Evolutionary conservation across 2,888 invertebrate genomes (phyloP), one percentile per base, ranked within the genome.

Genomic region (Agrochola circellaris): DNA sequence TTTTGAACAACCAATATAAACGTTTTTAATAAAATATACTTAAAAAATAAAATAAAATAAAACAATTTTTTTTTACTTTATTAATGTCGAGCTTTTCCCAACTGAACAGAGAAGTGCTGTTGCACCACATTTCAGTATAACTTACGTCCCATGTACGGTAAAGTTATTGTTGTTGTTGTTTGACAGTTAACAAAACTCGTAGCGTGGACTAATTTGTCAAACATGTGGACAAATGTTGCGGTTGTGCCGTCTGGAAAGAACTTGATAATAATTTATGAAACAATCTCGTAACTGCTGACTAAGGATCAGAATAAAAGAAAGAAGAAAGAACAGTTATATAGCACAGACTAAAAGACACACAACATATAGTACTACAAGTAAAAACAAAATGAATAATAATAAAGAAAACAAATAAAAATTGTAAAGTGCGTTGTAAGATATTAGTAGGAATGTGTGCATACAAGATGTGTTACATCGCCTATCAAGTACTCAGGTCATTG

Each of bases 181-280:
- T 79, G 15, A 7, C 15, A 38, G 26, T 56, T n/a, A 26, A 73
- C 61, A 74, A 48, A 60, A 48, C 51, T 58, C 23, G 15, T 54
- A 75, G 15, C 20, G 11, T 15, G 34, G 34, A 38, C 60, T 60
- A 66, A 82, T 75, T 66, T 75, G 38, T 48, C 65, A 75, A 60
- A 65, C 81, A 51, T 58, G 38, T 61, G 20, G 2, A 42, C 81
- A 51, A 60, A 61, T 60, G 75, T 15, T 8, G 65, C 58, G 11
- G 51, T 15, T n/a, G 26, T 38, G n/a, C 45, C 20, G 48, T 42
- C 58, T 38, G 38, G 30, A n/a, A 48, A 62, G n/a, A 38, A 11
- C 38, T 74, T 65, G 38, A 62, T 79, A 62, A 77, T 77, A 62
- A 77, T 77, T 67, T 62, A 67, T 77, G 23, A 76, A 79, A 66